Conservation (phyloP, 2,888 invertebrate species). For the Seira musarum region DNA sequence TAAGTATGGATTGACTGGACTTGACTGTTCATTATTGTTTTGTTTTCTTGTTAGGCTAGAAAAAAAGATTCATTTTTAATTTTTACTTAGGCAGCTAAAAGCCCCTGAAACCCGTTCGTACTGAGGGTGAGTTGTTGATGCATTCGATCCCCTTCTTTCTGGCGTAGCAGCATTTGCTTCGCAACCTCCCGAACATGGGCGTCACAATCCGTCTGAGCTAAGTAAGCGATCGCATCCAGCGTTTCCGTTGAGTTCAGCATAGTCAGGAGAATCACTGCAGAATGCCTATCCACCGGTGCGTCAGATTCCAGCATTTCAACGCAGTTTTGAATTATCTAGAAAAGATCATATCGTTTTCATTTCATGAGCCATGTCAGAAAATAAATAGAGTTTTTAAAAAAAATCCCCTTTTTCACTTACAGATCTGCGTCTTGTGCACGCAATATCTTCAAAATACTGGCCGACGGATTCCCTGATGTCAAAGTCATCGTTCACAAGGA, state of each 20-base stretch:
- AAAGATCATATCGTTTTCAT: not conserved
- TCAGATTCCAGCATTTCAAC: slow-evolving; percentile 63
- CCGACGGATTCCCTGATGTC: slow-evolving; percentile 51
- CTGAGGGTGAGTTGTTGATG: slow-evolving; percentile 60
- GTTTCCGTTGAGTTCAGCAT: slow-evolving; percentile 52
- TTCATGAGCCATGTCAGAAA: not conserved
- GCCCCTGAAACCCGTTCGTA: slow-evolving; percentile 65
- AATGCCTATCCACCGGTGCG: slow-evolving; percentile 48
- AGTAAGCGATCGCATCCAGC: slow-evolving; percentile 60
- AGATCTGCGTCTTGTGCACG: slow-evolving; percentile 45
- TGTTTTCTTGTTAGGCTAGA: too few relatives aligned
- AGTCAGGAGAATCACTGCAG: slow-evolving; percentile 52
- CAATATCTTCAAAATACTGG: slow-evolving; percentile 59
- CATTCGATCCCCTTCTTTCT: slow-evolving; percentile 55
- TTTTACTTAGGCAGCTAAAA: slow-evolving; percentile 51
- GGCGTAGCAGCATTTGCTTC: slow-evolving; percentile 54
- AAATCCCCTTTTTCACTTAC: too few relatives aligned
- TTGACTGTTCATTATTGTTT: not conserved
- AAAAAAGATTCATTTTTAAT: too few relatives aligned
- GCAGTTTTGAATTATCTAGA: slow-evolving; percentile 53
- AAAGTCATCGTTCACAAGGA: slow-evolving; percentile 49
- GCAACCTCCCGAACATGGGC: slow-evolving; percentile 57
- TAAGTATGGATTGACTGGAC: too few relatives aligned
- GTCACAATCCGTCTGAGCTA: slow-evolving; percentile 61
- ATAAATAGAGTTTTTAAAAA: not conserved